Evolutionary conservation across 2,113 vertebrate genomes (phyloP).

Genomic region (Dicrurus megarhynchus): DNA sequence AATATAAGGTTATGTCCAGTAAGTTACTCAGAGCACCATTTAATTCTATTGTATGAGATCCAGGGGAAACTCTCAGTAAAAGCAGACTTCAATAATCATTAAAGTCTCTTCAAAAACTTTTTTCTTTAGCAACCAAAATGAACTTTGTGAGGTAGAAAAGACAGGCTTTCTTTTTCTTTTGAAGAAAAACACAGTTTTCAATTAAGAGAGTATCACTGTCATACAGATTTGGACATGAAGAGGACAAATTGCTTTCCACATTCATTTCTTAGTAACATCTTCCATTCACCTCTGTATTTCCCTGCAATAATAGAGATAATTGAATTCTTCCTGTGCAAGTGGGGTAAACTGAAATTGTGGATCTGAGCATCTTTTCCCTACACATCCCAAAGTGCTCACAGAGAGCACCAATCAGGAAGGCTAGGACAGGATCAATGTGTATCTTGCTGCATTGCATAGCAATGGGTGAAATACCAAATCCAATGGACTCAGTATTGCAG

Average conservation of each 20-base stretch:
- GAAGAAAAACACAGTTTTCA: not conserved
- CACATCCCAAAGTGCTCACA: not conserved
- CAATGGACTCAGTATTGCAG: not conserved
- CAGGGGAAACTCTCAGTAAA: not conserved
- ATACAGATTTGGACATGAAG: not conserved
- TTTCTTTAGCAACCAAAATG: not conserved
- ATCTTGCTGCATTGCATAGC: not conserved
- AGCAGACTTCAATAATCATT: not conserved
- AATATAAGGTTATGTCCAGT: not conserved
- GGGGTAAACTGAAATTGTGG: not conserved
- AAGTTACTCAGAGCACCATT: not conserved
- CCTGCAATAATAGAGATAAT: not conserved
- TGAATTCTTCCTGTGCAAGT: not conserved
- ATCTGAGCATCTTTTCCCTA: not conserved
- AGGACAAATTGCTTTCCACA: constrained; percentile 19
- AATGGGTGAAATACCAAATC: not conserved
- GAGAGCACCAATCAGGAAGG: not conserved
- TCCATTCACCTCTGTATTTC: not conserved
- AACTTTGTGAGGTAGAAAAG: not conserved
- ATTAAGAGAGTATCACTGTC: not conserved
- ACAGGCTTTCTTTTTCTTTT: not conserved
- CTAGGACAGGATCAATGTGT: not conserved
- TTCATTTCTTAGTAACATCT: not conserved
- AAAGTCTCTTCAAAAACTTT: not conserved
- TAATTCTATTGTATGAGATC: not conserved